These are phyloP conservation scores for Troides oblongomaculatus DNA, from an alignment of 2,888 invertebrate genomes.

Conservation along the genomic window DNA sequence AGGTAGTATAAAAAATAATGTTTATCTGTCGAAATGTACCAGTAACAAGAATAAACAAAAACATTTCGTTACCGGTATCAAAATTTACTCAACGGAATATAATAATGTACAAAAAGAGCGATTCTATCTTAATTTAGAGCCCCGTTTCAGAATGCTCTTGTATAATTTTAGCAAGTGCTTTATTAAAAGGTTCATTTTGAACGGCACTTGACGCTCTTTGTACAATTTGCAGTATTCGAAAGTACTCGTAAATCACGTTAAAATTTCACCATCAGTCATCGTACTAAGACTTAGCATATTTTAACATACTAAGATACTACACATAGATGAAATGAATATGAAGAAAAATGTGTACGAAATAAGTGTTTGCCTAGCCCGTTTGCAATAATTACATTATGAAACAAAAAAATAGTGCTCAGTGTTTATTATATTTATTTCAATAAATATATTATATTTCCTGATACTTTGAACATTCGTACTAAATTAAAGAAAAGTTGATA, in stretches of 20 bases:
- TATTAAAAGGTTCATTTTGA: conserved; percentile 22
- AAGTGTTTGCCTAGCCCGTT: no score
- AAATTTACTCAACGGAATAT: conserved; percentile 2
- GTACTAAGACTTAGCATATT: background rate
- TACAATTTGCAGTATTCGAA: conserved; percentile 6
- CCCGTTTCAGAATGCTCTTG: conserved; percentile 3
- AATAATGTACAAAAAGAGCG: conserved; percentile 5
- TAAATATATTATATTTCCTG: no score
- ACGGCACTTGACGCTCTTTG: conserved; percentile 17
- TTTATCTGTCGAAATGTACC: no score
- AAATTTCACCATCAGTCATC: background rate
- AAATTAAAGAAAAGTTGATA: no score
- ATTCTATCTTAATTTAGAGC: conserved; percentile 9
- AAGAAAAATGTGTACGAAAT: background rate
- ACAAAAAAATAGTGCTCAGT: no score
- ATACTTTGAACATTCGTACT: no score
- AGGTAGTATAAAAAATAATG: no score
- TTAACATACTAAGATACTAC: background rate
- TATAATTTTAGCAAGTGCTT: conserved; percentile 19
- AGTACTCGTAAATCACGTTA: background rate
- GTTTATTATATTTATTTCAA: no score
- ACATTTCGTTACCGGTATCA: background rate
- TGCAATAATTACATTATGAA: no score
- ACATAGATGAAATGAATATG: background rate
- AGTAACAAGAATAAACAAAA: no score